Percentiles rank a stretch among this genome's conserved stretches.
Evolutionary conservation across 2,797 vertebrate genomes (phyloP).

Genomic region (Myotis daubentonii): DNA sequence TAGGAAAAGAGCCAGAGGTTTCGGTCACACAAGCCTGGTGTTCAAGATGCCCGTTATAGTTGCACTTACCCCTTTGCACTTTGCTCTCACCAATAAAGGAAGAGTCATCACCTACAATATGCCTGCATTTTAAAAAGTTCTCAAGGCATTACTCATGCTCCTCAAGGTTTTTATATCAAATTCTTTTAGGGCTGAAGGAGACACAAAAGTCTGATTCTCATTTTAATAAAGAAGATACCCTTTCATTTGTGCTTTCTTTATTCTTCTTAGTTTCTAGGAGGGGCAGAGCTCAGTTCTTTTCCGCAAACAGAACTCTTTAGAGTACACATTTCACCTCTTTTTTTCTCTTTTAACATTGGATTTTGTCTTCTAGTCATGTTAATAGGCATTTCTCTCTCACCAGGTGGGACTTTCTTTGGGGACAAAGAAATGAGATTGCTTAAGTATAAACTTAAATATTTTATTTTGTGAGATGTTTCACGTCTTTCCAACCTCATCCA

Average conservation of each 20-base stretch:
- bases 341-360: background rate
- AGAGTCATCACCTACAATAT: background rate
- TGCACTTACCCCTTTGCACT: background rate
- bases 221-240: background rate
- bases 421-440: background rate
- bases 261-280: background rate
- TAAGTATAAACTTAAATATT: background rate
- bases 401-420: background rate
- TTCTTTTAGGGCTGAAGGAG: background rate
- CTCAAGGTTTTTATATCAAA: background rate
- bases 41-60: background rate
- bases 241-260: background rate
- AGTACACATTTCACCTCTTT: background rate
- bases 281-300: background rate
- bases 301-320: background rate
- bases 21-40: background rate
- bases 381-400: background rate
- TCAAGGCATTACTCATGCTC: constrained; percentile 15
- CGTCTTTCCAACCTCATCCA: background rate
- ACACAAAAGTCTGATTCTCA: background rate
- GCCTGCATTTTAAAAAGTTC: background rate
- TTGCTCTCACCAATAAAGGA: background rate
- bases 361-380: background rate
- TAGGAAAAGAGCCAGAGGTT: background rate
- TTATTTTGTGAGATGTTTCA: background rate